A percentile compares a stretch with the other conserved stretches of the same genome.
phyloP scores from a whole-genome alignment of 2,797 vertebrate species.

The Urocyon cinereoargenteus region DNA sequence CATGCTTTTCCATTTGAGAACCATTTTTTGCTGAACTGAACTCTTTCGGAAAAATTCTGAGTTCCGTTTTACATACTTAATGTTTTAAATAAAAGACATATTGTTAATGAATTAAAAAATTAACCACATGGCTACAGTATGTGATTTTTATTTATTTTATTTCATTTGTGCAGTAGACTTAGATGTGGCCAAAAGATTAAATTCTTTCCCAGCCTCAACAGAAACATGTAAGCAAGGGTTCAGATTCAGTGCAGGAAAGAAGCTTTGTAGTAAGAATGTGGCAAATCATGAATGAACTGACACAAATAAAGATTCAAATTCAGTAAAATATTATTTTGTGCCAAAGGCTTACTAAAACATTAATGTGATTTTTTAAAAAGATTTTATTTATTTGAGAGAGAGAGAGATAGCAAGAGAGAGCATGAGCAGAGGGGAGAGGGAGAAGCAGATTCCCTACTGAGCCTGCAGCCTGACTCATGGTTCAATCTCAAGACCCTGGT shows the following conservation, averaged over 20 bases:
- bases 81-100: slow-evolving; percentile 35
- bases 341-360: not conserved
- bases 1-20: slow-evolving; percentile 10
- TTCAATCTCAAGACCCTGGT: too few relatives aligned
- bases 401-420: too few relatives aligned
- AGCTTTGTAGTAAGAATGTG: not conserved
- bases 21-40: slow-evolving; percentile 22
- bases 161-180: not conserved
- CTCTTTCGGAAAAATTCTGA: slow-evolving; percentile 26
- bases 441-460: too few relatives aligned
- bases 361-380: not conserved
- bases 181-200: not conserved
- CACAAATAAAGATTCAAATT: not conserved
- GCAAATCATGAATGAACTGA: not conserved
- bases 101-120: slow-evolving; percentile 26
- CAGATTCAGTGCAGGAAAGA: not conserved
- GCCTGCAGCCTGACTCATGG: too few relatives aligned
- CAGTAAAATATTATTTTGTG: not conserved
- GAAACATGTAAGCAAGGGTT: not conserved
- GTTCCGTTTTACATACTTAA: not conserved
- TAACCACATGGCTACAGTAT: not conserved
- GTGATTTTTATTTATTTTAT: not conserved
- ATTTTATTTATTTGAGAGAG: too few relatives aligned
- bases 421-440: too few relatives aligned
- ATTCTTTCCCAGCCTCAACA: not conserved